These are phyloP conservation scores for Drosophila setifemur DNA, from an alignment of 1,140 invertebrate genomes.

Conservation along the genomic window DNA sequence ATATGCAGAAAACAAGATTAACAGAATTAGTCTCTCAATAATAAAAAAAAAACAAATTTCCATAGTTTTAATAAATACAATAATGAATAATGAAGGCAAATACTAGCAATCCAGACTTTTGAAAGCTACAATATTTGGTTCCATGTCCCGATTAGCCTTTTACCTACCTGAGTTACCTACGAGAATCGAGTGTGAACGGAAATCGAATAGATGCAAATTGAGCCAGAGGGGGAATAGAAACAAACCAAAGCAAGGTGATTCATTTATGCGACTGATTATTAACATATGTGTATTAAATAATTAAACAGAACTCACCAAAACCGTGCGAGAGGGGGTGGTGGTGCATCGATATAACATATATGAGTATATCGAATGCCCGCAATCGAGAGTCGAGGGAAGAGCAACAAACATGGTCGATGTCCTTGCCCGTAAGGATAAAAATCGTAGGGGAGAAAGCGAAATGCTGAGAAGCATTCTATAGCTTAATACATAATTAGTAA, in stretches of 20 bases:
- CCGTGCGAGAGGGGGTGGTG: constrained; percentile 24
- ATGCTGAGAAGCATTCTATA: background rate
- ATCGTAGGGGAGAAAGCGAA: constrained; percentile 30
- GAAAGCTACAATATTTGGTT: too few relatives aligned
- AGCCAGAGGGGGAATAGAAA: constrained; percentile 18
- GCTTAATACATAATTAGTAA: background rate
- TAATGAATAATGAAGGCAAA: too few relatives aligned
- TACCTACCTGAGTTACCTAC: too few relatives aligned
- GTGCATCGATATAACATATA: background rate
- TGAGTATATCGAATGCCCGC: too few relatives aligned
- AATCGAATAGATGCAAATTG: background rate
- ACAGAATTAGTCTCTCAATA: too few relatives aligned
- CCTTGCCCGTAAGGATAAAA: constrained; percentile 28
- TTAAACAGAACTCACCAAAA: constrained; percentile 41
- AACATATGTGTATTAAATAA: constrained; percentile 69
- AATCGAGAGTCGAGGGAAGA: too few relatives aligned
- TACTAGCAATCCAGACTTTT: too few relatives aligned
- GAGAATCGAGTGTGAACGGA: background rate
- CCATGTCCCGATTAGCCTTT: too few relatives aligned
- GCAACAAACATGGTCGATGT: constrained; percentile 7
- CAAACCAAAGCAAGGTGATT: constrained; percentile 71
- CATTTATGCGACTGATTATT: constrained; percentile 81
- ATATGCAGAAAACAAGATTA: too few relatives aligned
- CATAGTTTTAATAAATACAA: too few relatives aligned
- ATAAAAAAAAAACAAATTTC: too few relatives aligned